phyloP scores from a whole-genome alignment of 2,888 invertebrate species.

The Ophion ellenae region DNA sequence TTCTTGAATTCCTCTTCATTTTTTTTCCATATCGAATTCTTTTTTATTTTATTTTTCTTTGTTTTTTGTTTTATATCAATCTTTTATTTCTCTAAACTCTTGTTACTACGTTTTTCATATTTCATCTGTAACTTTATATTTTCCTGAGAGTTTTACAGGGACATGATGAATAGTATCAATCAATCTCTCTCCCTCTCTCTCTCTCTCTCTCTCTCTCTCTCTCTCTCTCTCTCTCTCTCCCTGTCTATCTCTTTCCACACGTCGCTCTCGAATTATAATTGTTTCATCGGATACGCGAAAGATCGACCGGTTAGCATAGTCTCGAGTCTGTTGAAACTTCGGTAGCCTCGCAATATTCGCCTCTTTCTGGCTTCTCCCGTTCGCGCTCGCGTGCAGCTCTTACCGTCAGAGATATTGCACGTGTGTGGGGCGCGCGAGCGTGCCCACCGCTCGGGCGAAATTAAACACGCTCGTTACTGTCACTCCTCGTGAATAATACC shows the following conservation, averaged over 20 bases:
- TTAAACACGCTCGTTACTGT: slow-evolving; percentile 67
- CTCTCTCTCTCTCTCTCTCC: slow-evolving; percentile 18
- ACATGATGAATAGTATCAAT: too few relatives aligned
- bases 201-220: slow-evolving; percentile 27
- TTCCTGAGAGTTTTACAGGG: too few relatives aligned
- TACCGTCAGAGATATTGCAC: slow-evolving; percentile 56
- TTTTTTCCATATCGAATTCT: too few relatives aligned
- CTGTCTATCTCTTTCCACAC: slow-evolving; percentile 41
- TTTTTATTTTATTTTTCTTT: too few relatives aligned
- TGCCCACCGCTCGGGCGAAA: slow-evolving; percentile 56
- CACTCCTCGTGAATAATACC: slow-evolving; percentile 54
- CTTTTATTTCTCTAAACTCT: too few relatives aligned
- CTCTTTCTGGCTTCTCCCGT: slow-evolving; percentile 35
- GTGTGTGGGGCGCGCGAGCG: slow-evolving; percentile 26
- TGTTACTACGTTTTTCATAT: too few relatives aligned
- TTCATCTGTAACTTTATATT: too few relatives aligned
- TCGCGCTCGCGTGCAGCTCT: slow-evolving; percentile 53
- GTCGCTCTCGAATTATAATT: slow-evolving; percentile 62
- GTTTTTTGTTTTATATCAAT: too few relatives aligned
- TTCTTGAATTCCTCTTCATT: too few relatives aligned
- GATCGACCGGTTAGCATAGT: slow-evolving; percentile 39
- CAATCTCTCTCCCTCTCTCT: slow-evolving; percentile 2
- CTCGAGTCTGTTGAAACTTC: slow-evolving; percentile 50
- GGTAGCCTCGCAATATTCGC: slow-evolving; percentile 57
- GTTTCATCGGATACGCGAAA: slow-evolving; percentile 54